phyloP scores from a whole-genome alignment of 2,113 vertebrate genomes.

The Platichthys flesus region DNA sequence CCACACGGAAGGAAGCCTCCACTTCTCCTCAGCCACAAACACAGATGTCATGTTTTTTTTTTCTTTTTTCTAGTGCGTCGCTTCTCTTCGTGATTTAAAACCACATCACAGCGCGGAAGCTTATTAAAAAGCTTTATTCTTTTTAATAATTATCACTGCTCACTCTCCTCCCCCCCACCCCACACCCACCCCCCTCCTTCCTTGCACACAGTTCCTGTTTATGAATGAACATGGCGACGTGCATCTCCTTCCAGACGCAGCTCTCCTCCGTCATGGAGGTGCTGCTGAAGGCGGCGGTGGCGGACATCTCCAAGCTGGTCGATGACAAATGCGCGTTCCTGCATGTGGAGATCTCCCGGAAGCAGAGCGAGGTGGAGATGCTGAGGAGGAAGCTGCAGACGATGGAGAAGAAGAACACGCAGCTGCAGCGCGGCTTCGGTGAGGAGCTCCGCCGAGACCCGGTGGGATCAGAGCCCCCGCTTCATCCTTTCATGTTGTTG shows the following conservation, averaged over 20 bases:
- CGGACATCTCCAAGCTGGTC: constrained; percentile 79
- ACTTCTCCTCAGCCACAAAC: constrained; percentile 45
- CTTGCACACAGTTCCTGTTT: neutral
- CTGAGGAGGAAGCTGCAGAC: constrained; percentile 71
- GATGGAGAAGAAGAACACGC: constrained; percentile 67
- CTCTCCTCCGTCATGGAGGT: constrained; percentile 80
- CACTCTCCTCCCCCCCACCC: rapidly evolving
- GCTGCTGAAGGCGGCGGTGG: constrained; percentile 77
- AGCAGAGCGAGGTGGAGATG: constrained; percentile 76
- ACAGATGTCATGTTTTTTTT: constrained; percentile 43
- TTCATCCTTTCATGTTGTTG: neutral
- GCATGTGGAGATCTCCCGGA: constrained; percentile 74
- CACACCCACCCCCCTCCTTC: neutral
- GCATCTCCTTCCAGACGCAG: constrained; percentile 75
- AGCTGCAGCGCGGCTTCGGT: constrained; percentile 70
- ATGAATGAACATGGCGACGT: constrained; percentile 71
- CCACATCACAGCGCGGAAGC: neutral
- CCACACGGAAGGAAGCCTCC: constrained; percentile 68
- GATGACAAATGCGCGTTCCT: constrained; percentile 79
- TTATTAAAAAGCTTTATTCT: too few species aligned
- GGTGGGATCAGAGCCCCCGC: neutral
- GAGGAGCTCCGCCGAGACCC: constrained; percentile 3
- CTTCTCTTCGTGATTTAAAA: constrained; percentile 9
- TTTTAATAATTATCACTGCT: neutral
- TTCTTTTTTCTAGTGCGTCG: constrained; percentile 20